Percentiles rank a stretch among this genome's conserved stretches.
phyloP scores from a whole-genome alignment of 2,113 vertebrate genomes.

The Geococcyx californianus region DNA sequence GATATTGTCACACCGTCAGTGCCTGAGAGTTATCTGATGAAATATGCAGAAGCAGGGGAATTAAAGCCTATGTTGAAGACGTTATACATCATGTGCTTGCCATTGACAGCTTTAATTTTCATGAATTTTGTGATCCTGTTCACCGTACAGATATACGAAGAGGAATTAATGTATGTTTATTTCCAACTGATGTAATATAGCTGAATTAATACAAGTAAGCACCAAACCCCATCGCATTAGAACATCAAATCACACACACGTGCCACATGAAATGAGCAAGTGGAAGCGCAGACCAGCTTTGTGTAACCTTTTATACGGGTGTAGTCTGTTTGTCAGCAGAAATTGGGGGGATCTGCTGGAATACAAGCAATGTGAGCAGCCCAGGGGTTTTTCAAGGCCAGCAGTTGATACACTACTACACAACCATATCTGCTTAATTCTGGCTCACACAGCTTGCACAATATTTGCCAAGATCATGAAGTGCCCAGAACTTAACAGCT shows the following conservation, averaged over 20 bases:
- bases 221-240: neutral
- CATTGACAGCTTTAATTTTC: slow-evolving; percentile 34
- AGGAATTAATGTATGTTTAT: slow-evolving; percentile 9
- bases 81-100: neutral
- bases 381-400: neutral
- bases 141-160: slow-evolving; percentile 1
- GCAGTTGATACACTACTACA: neutral
- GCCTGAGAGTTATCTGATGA: neutral
- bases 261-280: neutral
- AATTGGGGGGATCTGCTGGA: neutral
- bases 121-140: slow-evolving; percentile 21
- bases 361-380: neutral
- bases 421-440: neutral
- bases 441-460: neutral
- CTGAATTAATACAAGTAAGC: slow-evolving; percentile 27
- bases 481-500: neutral
- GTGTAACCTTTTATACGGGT: neutral
- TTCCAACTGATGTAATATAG: neutral
- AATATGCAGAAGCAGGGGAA: neutral
- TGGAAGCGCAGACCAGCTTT: neutral
- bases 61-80: slow-evolving; percentile 21
- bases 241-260: neutral
- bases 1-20: neutral
- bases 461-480: slow-evolving; percentile 19
- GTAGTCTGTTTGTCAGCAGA: neutral